Evolutionary conservation across 2,797 vertebrate genomes (phyloP).

Genomic region (Sphenopsis melanotis): DNA sequence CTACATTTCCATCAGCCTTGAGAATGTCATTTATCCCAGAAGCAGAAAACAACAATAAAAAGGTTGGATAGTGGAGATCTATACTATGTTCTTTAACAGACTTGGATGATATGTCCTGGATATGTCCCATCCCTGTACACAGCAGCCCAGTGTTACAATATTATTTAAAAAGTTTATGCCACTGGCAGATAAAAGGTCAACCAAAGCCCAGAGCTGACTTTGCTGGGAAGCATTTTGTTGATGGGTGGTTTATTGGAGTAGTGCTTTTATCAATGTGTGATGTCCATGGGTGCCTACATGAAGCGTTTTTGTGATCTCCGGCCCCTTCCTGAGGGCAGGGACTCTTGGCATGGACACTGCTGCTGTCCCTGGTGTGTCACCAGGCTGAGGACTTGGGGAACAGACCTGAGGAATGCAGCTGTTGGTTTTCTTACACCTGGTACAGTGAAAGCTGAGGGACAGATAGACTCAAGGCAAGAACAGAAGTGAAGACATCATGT

Average conservation of each 20-base stretch:
- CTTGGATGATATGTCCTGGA: neutral
- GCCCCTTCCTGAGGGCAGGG: neutral
- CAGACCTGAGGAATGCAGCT: neutral
- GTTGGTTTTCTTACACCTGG: neutral
- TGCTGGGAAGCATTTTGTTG: neutral
- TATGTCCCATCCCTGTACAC: neutral
- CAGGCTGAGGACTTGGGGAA: neutral
- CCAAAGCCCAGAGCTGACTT: conserved; percentile 24
- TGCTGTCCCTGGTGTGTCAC: neutral
- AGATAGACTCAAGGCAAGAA: neutral
- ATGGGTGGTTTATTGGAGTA: neutral
- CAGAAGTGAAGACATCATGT: neutral
- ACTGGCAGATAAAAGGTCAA: conserved; percentile 5
- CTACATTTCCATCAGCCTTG: neutral
- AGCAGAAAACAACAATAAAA: neutral
- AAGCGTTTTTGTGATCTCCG: neutral
- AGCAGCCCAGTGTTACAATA: neutral
- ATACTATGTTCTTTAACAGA: neutral
- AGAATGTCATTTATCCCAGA: neutral
- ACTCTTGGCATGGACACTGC: neutral
- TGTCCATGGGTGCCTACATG: neutral
- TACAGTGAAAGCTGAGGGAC: neutral
- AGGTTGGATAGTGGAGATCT: neutral
- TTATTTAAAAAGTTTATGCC: neutral
- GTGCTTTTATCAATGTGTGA: neutral